A percentile compares a stretch with the other conserved stretches of the same genome.
Conservation (phyloP, 2,888 invertebrate genomes). For the Ceratothoa steindachneri region DNA sequence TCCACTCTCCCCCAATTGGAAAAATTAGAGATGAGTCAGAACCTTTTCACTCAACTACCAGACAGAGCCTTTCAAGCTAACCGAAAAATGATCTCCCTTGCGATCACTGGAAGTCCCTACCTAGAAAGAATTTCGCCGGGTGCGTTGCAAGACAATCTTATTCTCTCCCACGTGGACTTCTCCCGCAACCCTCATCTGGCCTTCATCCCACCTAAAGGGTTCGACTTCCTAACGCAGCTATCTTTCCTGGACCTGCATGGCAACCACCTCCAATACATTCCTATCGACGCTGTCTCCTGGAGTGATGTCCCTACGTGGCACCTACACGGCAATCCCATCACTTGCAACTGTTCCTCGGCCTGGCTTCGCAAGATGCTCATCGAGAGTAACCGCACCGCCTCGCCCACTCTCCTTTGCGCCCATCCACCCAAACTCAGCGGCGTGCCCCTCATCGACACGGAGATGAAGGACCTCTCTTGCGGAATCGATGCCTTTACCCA, state of each 20-base stretch:
- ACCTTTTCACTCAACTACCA: conserved; percentile 28
- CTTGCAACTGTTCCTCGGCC: conserved; percentile 43
- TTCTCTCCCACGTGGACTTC: conserved; percentile 31
- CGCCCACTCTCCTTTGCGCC: conserved; percentile 25
- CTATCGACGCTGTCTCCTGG: conserved; percentile 35
- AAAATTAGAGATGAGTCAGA: conserved; percentile 37
- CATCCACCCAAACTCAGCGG: conserved; percentile 27
- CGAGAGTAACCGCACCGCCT: conserved; percentile 14
- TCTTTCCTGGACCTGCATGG: conserved; percentile 32
- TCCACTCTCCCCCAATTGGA: conserved; percentile 30
- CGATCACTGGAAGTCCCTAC: conserved; percentile 30
- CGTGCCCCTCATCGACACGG: conserved; percentile 15
- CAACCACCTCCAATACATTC: conserved; percentile 32
- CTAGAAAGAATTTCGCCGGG: conserved; percentile 24
- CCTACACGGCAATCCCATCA: conserved; percentile 36
- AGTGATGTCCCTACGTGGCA: conserved; percentile 34
- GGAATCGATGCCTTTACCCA: conserved; percentile 36
- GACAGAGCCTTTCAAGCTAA: conserved; percentile 29
- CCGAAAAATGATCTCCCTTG: conserved; percentile 26
- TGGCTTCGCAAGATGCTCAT: conserved; percentile 34
- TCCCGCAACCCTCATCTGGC: conserved; percentile 35
- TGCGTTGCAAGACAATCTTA: conserved; percentile 28
- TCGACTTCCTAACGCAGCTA: conserved; percentile 31
- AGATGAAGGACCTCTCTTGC: conserved; percentile 38
- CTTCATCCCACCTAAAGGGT: conserved; percentile 29